These are phyloP conservation scores for Anagyrus pseudococci DNA, from an alignment of 2,888 invertebrate genomes.

Conservation along the genomic window DNA sequence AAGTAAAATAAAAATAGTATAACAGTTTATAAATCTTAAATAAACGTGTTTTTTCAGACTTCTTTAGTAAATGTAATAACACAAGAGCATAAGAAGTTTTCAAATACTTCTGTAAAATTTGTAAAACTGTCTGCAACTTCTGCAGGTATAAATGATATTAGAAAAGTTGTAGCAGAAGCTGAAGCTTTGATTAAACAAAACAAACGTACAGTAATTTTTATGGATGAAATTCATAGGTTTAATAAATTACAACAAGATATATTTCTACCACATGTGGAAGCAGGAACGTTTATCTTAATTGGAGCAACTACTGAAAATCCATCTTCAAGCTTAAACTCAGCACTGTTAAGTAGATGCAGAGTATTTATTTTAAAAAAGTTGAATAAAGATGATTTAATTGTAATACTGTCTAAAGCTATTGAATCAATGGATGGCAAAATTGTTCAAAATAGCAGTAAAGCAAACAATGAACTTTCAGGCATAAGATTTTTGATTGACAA, in stretches of 20 bases:
- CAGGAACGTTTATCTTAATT: slow-evolving; percentile 77
- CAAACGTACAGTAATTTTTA: slow-evolving; percentile 77
- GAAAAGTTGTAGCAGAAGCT: slow-evolving; percentile 74
- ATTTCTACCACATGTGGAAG: slow-evolving; percentile 81
- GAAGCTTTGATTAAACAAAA: slow-evolving; percentile 75
- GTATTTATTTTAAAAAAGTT: slow-evolving; percentile 79
- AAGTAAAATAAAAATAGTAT: not conserved
- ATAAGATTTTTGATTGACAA: slow-evolving; percentile 64
- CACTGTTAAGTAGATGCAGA: slow-evolving; percentile 78
- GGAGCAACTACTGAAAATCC: slow-evolving; percentile 90
- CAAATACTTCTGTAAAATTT: slow-evolving; percentile 67
- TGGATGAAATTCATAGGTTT: slow-evolving; percentile 89
- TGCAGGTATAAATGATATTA: slow-evolving; percentile 79
- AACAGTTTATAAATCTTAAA: not conserved
- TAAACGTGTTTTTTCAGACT: slow-evolving; percentile 64
- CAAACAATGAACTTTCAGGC: slow-evolving; percentile 24
- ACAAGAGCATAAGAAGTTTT: slow-evolving; percentile 69
- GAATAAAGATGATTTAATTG: slow-evolving; percentile 65
- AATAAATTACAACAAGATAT: slow-evolving; percentile 86
- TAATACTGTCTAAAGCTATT: slow-evolving; percentile 70
- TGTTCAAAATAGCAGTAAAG: not conserved
- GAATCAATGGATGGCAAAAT: slow-evolving; percentile 54
- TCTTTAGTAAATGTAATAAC: slow-evolving; percentile 79
- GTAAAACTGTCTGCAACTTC: slow-evolving; percentile 79
- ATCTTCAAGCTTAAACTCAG: slow-evolving; percentile 83